These are phyloP conservation scores for Anguilla obscura DNA, from an alignment of 2,797 vertebrate genomes.

Conservation along the genomic window DNA sequence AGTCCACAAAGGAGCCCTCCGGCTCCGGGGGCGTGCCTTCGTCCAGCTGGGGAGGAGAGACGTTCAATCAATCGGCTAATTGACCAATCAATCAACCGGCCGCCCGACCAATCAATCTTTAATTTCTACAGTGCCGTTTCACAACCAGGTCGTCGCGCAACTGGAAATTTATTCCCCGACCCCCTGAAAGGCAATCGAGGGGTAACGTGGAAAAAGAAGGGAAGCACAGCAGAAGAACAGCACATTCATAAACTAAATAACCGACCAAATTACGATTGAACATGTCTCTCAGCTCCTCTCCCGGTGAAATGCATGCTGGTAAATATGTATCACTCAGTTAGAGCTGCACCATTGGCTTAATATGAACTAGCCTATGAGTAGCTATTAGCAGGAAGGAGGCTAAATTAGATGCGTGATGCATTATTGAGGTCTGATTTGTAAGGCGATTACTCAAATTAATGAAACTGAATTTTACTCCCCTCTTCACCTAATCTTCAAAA, in stretches of 20 bases:
- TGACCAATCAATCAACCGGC: not conserved
- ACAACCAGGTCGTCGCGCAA: not conserved
- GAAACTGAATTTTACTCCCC: not conserved
- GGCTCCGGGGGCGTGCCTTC: conserved; percentile 93
- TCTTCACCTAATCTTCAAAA: not conserved
- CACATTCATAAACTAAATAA: conserved; percentile 23
- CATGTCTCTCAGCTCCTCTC: not conserved
- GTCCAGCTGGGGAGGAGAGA: conserved; percentile 77
- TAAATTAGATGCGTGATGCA: not conserved
- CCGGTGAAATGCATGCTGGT: not conserved
- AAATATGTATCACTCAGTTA: not conserved
- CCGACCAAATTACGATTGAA: not conserved
- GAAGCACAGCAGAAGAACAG: not conserved
- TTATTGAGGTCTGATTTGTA: not conserved
- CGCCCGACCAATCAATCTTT: not conserved
- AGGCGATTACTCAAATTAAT: not conserved
- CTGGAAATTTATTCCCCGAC: not conserved
- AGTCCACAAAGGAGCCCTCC: conserved; percentile 94
- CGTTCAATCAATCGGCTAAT: not conserved
- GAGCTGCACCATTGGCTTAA: not conserved
- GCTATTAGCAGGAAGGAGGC: not conserved
- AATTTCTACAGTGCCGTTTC: not conserved
- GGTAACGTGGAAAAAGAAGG: not conserved
- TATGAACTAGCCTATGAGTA: conserved; percentile 22
- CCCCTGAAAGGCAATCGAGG: not conserved